phyloP scores from a whole-genome alignment of 2,113 vertebrate species.

The Eubucco bourcierii region DNA sequence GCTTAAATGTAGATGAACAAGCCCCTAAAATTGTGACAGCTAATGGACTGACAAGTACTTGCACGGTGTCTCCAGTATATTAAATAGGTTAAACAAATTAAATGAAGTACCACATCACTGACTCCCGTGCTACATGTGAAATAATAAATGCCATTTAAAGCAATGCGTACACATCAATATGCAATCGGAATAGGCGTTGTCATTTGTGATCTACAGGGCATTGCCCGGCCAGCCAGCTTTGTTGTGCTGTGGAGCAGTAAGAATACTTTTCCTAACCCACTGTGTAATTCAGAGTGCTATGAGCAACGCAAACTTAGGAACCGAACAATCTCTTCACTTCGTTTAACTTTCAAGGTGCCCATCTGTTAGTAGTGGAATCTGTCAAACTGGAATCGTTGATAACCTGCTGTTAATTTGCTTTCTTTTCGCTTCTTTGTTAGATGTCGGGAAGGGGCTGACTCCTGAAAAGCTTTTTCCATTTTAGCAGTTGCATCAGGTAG shows the following conservation, averaged over 20 bases:
- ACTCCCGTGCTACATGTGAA: neutral
- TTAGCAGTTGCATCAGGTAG: neutral
- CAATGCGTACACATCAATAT: neutral
- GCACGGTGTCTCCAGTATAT: slow-evolving; percentile 2
- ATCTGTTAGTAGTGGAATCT: neutral
- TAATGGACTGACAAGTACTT: slow-evolving; percentile 37
- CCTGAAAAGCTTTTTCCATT: neutral
- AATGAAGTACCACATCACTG: slow-evolving; percentile 35
- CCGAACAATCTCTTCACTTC: neutral
- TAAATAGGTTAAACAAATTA: slow-evolving; percentile 55
- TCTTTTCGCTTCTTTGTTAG: neutral
- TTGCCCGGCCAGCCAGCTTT: neutral
- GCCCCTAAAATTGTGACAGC: neutral
- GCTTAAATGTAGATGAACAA: neutral
- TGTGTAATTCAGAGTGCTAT: neutral
- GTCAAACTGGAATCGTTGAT: neutral
- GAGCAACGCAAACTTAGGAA: neutral
- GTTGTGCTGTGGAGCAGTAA: neutral
- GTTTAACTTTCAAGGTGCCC: neutral
- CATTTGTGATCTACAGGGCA: neutral
- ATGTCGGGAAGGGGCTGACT: neutral
- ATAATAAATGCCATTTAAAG: slow-evolving; percentile 37
- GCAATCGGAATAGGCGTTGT: neutral
- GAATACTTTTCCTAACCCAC: neutral
- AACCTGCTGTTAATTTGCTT: neutral